Evolutionary conservation across 2,113 vertebrate species (phyloP), one percentile per base, ranked within the genome.

Genomic region (Myiozetetes cayanensis): DNA sequence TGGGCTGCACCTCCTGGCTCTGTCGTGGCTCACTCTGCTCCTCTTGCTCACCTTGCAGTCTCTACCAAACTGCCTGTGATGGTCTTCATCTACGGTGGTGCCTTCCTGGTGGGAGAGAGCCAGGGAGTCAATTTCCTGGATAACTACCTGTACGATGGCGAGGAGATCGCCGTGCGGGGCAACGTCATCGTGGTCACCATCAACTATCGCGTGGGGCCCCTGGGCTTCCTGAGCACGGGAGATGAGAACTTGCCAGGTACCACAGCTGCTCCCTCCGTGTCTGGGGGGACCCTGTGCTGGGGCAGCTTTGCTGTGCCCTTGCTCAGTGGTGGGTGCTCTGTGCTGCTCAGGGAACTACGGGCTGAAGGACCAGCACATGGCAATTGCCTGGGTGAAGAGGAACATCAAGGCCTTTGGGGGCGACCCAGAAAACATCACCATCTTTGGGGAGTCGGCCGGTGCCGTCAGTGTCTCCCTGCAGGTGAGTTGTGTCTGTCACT

Each of bases 361-460:
- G 12, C 98, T 99, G 65, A 98, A 99, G 98, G 99, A 99, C 87
- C 99, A 99, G 98, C 99, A 99, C 12, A 98, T 99, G 78, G 99
- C 98, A 90, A 99, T 99, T 1, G 97, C 98, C 8, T 99, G 99
- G 99, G 99, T 99, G 74, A 98, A 99, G 98, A 98, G 99, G 91
- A 99, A 99, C 95, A 99, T 99, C 53, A 97, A 72, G 4, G 98
- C 97, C 31, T 99, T 99, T 22, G 99, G 99, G 8, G 99, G 99
- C 7, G 98, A 99, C 95, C 98, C 99, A 2, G 53, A 98, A 79
- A 99, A 98, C 95, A 98, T 99, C 95, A 99, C 99, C 33, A 9
- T 99, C 94, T 99, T 99, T 41, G 99, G 99, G 76, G 99, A 99
- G 58, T 99, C 99, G 6, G 99, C 99, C 0, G 99, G 99, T 28